A percentile compares a stretch with the other conserved stretches of the same genome.
Evolutionary conservation across 2,113 vertebrate species (phyloP).

Genomic region (Pristiophorus japonicus): DNA sequence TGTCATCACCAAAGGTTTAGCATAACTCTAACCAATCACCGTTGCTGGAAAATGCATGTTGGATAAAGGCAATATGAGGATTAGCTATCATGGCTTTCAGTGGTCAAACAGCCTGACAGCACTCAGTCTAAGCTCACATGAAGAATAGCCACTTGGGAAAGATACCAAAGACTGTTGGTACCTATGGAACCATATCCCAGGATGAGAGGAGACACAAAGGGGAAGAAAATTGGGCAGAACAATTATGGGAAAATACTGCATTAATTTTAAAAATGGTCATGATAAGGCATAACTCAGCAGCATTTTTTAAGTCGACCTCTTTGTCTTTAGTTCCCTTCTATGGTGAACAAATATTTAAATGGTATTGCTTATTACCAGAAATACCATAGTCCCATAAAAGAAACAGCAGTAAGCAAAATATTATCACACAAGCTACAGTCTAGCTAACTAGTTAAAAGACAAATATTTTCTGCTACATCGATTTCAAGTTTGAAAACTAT

Average conservation of each 20-base stretch:
- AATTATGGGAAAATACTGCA: neutral
- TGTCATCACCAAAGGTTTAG: neutral
- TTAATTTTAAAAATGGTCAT: neutral
- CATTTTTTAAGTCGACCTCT: neutral
- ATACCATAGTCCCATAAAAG: neutral
- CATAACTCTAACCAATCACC: neutral
- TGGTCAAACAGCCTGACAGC: neutral
- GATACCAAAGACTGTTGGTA: neutral
- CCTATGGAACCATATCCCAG: neutral
- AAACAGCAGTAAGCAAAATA: neutral
- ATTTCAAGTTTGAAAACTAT: neutral
- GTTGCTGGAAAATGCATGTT: neutral
- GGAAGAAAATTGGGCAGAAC: neutral
- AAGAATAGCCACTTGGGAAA: neutral
- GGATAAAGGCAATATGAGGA: neutral
- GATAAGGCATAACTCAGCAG: neutral
- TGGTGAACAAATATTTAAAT: neutral
- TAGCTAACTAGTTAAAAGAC: neutral
- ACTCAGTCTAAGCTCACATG: too few relatives aligned
- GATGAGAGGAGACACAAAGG: neutral
- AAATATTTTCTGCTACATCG: neutral
- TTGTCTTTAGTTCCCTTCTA: neutral
- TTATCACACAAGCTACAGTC: neutral
- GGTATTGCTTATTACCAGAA: neutral
- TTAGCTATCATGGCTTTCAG: neutral